These are phyloP conservation scores for Iphiclides podalirius DNA, from an alignment of 2,888 invertebrate genomes.

Conservation along the genomic window DNA sequence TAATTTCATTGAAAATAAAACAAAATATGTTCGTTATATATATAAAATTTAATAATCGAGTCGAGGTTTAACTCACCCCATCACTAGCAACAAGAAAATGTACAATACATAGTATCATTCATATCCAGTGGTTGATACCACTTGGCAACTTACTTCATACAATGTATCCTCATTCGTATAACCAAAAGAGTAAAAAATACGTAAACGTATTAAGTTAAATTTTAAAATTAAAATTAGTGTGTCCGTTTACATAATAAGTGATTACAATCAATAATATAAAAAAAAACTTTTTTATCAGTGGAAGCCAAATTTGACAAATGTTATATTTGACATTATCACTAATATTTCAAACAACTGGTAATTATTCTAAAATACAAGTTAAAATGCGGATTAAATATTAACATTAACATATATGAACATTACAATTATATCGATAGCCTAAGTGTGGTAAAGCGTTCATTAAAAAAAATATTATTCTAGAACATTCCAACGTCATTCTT, in stretches of 20 bases:
- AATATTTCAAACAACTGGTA: constrained; percentile 28
- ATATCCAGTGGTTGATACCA: constrained; percentile 28
- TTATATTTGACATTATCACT: constrained; percentile 16
- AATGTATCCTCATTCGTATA: constrained; percentile 1
- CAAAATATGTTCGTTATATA: constrained; percentile 38
- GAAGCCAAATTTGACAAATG: constrained; percentile 44
- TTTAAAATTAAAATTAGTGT: constrained; percentile 34
- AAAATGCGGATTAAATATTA: constrained; percentile 56
- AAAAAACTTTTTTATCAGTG: constrained; percentile 35
- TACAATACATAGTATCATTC: constrained; percentile 43
- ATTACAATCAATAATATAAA: constrained; percentile 15
- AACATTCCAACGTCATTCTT: constrained; percentile 20
- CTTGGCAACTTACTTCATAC: constrained; percentile 25
- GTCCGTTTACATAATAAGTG: constrained; percentile 27
- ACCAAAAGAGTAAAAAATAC: constrained; percentile 13
- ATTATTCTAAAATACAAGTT: constrained; percentile 45
- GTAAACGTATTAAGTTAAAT: constrained; percentile 25
- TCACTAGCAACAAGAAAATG: constrained; percentile 71
- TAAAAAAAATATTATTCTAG: constrained; percentile 32
- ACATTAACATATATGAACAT: constrained; percentile 46
- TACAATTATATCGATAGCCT: constrained; percentile 42
- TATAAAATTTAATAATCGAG: constrained; percentile 73
- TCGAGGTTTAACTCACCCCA: constrained; percentile 59
- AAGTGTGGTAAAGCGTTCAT: constrained; percentile 59
- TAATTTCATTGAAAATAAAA: too few species aligned